Conservation (phyloP, 2,888 invertebrate genomes). For the Sacculina carcini region DNA sequence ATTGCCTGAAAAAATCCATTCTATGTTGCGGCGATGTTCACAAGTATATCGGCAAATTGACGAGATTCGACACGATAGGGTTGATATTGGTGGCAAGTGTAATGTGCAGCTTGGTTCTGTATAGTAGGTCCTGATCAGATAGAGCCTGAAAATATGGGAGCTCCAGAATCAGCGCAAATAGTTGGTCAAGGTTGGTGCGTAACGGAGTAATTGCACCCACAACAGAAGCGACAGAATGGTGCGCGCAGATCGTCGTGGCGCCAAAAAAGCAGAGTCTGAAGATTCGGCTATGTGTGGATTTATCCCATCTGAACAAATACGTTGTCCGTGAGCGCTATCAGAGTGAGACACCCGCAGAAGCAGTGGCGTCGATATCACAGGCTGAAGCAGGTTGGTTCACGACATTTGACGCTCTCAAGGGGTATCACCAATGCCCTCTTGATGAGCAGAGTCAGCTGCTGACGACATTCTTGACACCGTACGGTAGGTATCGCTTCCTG, state of each 20-base stretch:
- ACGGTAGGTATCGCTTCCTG: slow-evolving; percentile 4
- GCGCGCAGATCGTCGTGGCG: slow-evolving; percentile 8
- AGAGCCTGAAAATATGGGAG: no score
- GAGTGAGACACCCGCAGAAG: not conserved
- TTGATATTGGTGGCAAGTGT: no score
- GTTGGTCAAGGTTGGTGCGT: no score
- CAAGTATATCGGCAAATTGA: no score
- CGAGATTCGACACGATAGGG: no score
- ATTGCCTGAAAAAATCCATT: no score
- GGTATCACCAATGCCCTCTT: slow-evolving; percentile 4
- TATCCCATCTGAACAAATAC: not conserved
- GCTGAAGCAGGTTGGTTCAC: not conserved
- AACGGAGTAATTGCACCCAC: not conserved
- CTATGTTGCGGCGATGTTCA: no score
- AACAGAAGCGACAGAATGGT: slow-evolving; percentile 6
- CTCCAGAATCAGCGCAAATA: no score
- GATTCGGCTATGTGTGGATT: slow-evolving; percentile 5
- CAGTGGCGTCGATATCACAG: not conserved
- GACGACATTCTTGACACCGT: slow-evolving; percentile 9
- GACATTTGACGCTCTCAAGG: slow-evolving; percentile 3
- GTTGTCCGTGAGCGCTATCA: slow-evolving; percentile 3
- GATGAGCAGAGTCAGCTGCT: not conserved
- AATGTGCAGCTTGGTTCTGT: no score
- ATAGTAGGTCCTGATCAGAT: no score
- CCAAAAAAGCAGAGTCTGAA: no score